phyloP scores from a whole-genome alignment of 2,797 vertebrate species.

The Gastrophryne carolinensis region DNA sequence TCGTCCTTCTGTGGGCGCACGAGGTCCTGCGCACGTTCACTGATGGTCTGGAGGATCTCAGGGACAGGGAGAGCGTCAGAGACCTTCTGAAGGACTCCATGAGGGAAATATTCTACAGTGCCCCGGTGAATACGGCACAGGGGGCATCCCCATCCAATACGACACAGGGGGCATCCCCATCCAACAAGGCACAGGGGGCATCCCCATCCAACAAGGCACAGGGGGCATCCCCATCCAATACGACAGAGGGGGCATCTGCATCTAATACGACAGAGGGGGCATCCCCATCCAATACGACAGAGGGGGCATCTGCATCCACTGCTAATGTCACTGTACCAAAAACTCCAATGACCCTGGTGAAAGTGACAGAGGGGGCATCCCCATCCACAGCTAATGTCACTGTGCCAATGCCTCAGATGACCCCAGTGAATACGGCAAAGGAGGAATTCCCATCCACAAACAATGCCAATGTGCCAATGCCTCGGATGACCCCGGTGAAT shows the following conservation, averaged over 20 bases:
- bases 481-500: no score
- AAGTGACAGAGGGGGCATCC: slow-evolving; percentile 38
- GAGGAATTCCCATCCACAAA: neutral
- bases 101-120: neutral
- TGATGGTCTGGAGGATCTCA: slow-evolving; percentile 69
- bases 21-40: slow-evolving; percentile 80
- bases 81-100: neutral
- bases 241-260: no score
- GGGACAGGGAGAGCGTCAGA: slow-evolving; percentile 55
- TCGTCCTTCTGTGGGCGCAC: slow-evolving; percentile 80
- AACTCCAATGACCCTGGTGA: neutral
- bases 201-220: neutral
- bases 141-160: no score
- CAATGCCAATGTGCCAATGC: no score
- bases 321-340: no score
- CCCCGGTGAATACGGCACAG: slow-evolving; percentile 2
- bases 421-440: neutral
- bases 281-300: no score
- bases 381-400: no score
- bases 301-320: no score
- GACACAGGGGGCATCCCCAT: no score
- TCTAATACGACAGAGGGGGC: no score
- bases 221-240: no score
- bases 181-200: neutral
- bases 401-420: no score